Percentiles rank a stretch among this genome's conserved stretches.
Evolutionary conservation across 1,140 invertebrate species (phyloP).

Genomic region (Temnothorax curvispinosus): DNA sequence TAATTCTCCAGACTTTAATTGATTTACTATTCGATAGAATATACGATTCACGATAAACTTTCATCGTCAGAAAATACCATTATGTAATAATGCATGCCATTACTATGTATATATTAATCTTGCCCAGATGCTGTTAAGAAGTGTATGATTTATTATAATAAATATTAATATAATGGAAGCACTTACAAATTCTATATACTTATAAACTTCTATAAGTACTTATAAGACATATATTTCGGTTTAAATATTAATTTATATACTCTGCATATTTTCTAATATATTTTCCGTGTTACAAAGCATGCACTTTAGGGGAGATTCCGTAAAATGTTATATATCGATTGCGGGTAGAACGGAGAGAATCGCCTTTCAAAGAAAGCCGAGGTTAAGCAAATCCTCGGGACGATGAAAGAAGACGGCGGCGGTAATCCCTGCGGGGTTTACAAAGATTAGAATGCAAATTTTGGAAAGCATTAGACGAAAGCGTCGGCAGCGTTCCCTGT

Average conservation of each 20-base stretch:
- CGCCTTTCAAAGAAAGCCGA: conserved; percentile 55
- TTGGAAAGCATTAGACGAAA: conserved; percentile 62
- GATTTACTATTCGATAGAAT: no score
- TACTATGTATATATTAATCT: background rate
- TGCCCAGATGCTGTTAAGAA: background rate
- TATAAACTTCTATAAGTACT: background rate
- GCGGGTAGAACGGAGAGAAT: conserved; percentile 29
- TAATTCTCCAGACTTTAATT: background rate
- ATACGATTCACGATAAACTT: background rate
- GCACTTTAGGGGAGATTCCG: conserved; percentile 7
- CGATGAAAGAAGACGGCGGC: conserved; percentile 55
- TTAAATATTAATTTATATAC: background rate
- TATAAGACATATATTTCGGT: background rate
- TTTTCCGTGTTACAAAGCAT: conserved; percentile 5
- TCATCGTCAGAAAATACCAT: background rate
- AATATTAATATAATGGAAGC: conserved; percentile 5
- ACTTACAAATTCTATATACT: background rate
- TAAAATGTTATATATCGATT: conserved; percentile 57
- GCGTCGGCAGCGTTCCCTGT: conserved; percentile 8
- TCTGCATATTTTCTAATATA: background rate
- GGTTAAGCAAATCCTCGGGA: conserved; percentile 58
- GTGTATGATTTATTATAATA: background rate
- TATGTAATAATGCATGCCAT: background rate
- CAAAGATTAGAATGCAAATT: conserved; percentile 61
- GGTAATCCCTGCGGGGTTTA: conserved; percentile 49